Conservation (phyloP, 2,113 vertebrate genomes). For the Caranx ignobilis region DNA sequence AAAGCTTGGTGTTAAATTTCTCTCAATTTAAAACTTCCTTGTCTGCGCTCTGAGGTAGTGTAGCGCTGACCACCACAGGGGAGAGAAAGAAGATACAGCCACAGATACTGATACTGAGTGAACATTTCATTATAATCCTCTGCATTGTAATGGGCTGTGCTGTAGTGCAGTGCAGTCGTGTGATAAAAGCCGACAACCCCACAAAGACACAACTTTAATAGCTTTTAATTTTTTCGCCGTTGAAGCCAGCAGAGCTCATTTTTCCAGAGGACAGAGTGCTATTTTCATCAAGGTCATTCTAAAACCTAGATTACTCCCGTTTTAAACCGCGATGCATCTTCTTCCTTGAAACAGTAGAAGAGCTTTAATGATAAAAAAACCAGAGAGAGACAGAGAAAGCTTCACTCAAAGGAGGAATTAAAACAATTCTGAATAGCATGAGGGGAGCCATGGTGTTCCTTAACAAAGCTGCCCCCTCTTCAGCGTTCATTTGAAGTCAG, state of each 20-base stretch:
- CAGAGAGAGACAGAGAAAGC: constrained; percentile 28
- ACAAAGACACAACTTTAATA: constrained; percentile 61
- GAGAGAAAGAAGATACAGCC: too few relatives aligned
- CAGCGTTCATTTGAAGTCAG: constrained; percentile 66
- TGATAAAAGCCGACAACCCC: constrained; percentile 49
- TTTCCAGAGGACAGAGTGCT: constrained; percentile 34
- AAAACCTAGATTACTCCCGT: constrained; percentile 59
- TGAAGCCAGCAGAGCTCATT: constrained; percentile 37
- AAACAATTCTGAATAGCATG: constrained; percentile 52
- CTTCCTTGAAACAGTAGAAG: constrained; percentile 38
- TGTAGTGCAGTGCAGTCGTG: constrained; percentile 10
- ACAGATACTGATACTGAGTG: constrained; percentile 24
- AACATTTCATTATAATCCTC: constrained; percentile 50
- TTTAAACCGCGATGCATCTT: constrained; percentile 61
- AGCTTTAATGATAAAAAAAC: constrained; percentile 53
- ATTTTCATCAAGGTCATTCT: constrained; percentile 70
- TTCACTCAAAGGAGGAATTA: constrained; percentile 65
- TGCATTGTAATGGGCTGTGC: constrained; percentile 19
- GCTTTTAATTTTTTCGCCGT: constrained; percentile 41
- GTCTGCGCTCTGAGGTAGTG: background rate
- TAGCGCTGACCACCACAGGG: background rate
- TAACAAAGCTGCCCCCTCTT: constrained; percentile 64
- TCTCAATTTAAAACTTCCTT: background rate
- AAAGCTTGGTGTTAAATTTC: background rate
- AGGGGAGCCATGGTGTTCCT: constrained; percentile 35